Evolutionary conservation across 2,888 invertebrate species (phyloP), one percentile per base, ranked within the genome.

Genomic region (Nectonema munidae): DNA sequence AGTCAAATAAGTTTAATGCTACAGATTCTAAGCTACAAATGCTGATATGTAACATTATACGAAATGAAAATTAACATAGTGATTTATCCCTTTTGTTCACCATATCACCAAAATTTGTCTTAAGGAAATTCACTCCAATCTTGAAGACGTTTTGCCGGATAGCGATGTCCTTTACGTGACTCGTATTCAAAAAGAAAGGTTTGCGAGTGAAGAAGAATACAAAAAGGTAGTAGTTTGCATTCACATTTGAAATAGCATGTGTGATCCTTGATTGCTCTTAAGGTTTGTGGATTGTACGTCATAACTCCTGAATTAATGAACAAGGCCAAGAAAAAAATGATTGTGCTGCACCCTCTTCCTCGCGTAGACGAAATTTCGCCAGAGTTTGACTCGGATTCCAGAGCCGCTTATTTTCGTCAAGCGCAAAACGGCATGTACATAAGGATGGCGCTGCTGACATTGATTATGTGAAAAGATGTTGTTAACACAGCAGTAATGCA

Each of bases 91-190:
- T n/a, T n/a, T n/a, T n/a, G n/a, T n/a, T n/a, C n/a, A n/a, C n/a
- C n/a, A n/a, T n/a, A n/a, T n/a, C n/a, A n/a, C n/a, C n/a, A n/a
- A n/a, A n/a, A n/a, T n/a, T n/a, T n/a, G n/a, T n/a, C n/a, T n/a
- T n/a, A n/a, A n/a, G n/a, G n/a, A n/a, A n/a, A n/a, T n/a, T n/a
- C 55, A 50, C 45, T 43, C 44, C 1, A 47, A 47, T 19, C 60
- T 99, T 44, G 76, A 83, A 53, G 68, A 71, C 41, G 79, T 75
- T 2, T 57, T 95, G 21, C 68, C 69, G 0, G 76, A 74, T 43
- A 86, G 86, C 1, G 89, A 99, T 57, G 86, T 99, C 1, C 59
- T 99, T 20, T 95, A 99, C 52, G 77, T 95, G 73, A 99, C 95
- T 0, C 66, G 95, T 46, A 81, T 99, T 47, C 95, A 99, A 54